These are phyloP conservation scores for Diabrotica undecimpunctata DNA, from an alignment of 1,140 invertebrate genomes.

Conservation along the genomic window DNA sequence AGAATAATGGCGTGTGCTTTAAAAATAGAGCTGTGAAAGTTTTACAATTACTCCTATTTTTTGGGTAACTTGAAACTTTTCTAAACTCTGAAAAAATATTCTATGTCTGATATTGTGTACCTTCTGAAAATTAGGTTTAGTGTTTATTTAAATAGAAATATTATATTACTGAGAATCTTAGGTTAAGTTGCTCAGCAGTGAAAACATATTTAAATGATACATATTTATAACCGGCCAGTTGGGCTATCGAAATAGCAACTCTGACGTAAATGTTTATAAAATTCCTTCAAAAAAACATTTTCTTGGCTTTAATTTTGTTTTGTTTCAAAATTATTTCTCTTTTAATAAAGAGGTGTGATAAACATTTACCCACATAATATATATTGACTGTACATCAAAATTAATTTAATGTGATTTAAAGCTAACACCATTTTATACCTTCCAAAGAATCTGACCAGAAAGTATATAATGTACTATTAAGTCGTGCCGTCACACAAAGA, in stretches of 20 bases:
- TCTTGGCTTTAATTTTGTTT: background rate
- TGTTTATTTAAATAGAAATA: constrained; percentile 39
- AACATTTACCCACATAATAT: background rate
- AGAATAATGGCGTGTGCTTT: constrained; percentile 37
- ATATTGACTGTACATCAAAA: constrained; percentile 2
- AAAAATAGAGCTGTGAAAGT: constrained; percentile 27
- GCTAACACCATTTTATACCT: no score
- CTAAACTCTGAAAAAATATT: constrained; percentile 23
- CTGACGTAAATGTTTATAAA: background rate
- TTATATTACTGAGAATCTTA: constrained; percentile 26
- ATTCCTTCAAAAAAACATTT: background rate
- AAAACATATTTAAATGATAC: constrained; percentile 18
- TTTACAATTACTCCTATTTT: constrained; percentile 10
- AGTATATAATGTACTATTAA: no score
- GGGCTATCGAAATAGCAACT: constrained; percentile 13
- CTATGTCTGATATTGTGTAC: constrained; percentile 45
- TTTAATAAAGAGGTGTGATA: background rate
- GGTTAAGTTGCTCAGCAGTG: constrained; percentile 19
- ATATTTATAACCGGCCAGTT: background rate
- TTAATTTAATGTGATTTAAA: background rate
- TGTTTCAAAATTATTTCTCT: background rate
- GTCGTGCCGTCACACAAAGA: no score
- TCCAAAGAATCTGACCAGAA: no score
- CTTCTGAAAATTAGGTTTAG: constrained; percentile 42
- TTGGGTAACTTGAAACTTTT: constrained; percentile 4